Evolutionary conservation across 2,113 vertebrate species (phyloP), one percentile per base, ranked within the genome.

Genomic region (Apteryx mantelli): DNA sequence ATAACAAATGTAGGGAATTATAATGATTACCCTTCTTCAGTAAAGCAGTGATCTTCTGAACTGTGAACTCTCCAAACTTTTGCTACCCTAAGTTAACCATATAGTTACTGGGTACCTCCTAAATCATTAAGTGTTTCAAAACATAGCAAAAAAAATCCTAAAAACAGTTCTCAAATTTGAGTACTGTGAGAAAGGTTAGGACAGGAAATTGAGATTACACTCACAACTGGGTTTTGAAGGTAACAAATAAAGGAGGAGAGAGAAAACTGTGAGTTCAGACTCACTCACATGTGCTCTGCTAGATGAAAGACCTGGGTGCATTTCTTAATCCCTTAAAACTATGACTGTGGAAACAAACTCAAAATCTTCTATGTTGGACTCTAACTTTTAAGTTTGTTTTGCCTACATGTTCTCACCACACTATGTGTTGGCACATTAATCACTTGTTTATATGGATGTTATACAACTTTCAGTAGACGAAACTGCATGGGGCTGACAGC

Each of bases 1-100:
- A 5, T 24, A 75, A 34, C 6, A 91, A 36, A 52, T 26, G 19
- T 36, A 78, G 58, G 20, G 36, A 75, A 70, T 16, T 30, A 13
- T 44, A n/a, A 34, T 50, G 52, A 76, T 56, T 76, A 56, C 3
- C 42, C 3, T 88, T 58, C 42, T 63, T 53, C 44, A 44, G 75
- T 75, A 90, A 89, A 90, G 10, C 64, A 88, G 34, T 55, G 63
- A 78, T n/a, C n/a, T 71, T 86, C 52, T 74, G 25, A 86, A 36
- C 46, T 52, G 44, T 18, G 64, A 78, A 0, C 30, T 84, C 20
- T n/a, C 53, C 32, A 63, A 24, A 36, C 22, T 50, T 53, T 58
- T 77, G 50, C 34, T 74, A 5, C 40, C 16, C 58, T 65, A 19
- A 4, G 2, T 53, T 91, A 89, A 61, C 32, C 30, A 60, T 6